Conservation (phyloP, 2,797 vertebrate genomes). For the Danio choprae region DNA sequence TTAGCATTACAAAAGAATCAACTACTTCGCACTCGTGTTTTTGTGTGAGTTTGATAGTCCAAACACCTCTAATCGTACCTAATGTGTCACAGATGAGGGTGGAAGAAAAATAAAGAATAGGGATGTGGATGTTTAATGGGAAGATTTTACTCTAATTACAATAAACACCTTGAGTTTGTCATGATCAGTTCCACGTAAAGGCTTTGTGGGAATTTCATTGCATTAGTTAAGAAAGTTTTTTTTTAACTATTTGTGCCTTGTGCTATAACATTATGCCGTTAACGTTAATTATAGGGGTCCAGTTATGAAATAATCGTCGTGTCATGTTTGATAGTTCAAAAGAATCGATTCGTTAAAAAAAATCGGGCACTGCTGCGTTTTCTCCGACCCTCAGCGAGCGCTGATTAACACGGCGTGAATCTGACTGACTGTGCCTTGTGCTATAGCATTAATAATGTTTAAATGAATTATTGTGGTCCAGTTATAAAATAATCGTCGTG, state of each 20-base stretch:
- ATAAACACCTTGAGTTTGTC: not conserved
- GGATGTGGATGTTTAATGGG: not conserved
- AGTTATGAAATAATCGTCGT: too few relatives aligned
- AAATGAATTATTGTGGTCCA: too few relatives aligned
- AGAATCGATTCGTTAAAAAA: not conserved
- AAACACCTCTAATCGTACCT: conserved; percentile 1
- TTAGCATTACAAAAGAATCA: conserved; percentile 11
- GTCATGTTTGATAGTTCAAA: not conserved
- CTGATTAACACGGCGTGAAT: not conserved
- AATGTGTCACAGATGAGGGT: conserved; percentile 1
- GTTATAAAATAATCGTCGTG: too few relatives aligned
- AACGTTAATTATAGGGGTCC: too few relatives aligned
- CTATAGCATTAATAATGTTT: too few relatives aligned
- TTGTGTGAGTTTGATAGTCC: conserved; percentile 17
- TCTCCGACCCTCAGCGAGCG: not conserved
- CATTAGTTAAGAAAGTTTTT: not conserved
- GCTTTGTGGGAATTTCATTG: not conserved
- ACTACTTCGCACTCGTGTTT: not conserved
- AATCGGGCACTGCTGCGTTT: too few relatives aligned
- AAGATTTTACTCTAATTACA: conserved; percentile 21
- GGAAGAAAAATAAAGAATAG: not conserved
- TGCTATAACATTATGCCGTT: too few relatives aligned
- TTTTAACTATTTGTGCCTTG: not conserved
- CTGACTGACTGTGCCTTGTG: too few relatives aligned
- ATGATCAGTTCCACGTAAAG: not conserved